Evolutionary conservation across 2,888 invertebrate genomes (phyloP), one percentile per base, ranked within the genome.

Genomic region (Standfussiana lucernea): DNA sequence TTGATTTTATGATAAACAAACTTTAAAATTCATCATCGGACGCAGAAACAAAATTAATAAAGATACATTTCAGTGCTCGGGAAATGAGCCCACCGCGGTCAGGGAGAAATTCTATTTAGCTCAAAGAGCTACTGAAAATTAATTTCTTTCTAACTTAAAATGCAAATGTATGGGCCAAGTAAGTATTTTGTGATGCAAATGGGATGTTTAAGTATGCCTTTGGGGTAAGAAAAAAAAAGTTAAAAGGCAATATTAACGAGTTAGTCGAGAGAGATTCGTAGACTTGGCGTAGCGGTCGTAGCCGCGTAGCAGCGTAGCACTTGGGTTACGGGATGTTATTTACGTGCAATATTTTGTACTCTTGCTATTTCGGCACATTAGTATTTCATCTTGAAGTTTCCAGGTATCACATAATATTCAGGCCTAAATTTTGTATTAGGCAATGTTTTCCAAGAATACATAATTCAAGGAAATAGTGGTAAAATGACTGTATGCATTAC

Each of bases 171-270:
- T 83, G 82, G 82, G 78, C 65, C 53, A 77, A 85, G 83, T 88
- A 77, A 75, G 77, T 85, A 86, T 89, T 81, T 90, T 90, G 88
- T 85, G 42, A 90, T 90, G 86, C 86, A 85, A 90, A 89, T 89
- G 50, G 75, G 75, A 71, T 87, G 78, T 75, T 85, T 84, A 75
- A 85, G 72, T 84, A 85, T 75, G 71, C 80, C 73, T 78, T 83
- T 59, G 69, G 82, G 71, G 75, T 80, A 82, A 79, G 78, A 86
- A 78, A 80, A 81, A 82, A 75, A 82, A 76, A 61, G 45, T 75
- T 37, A 61, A 72, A 80, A 72, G 65, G 64, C 66, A 53, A 79
- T 86, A 68, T 70, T 61, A 75, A 75, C 42, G n/a, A 73, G 64
- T 72, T n/a, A n/a, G n/a, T n/a, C n/a, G n/a, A n/a, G n/a, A n/a